These are phyloP conservation scores for Aphelocoma californica DNA, from an alignment of 2,797 vertebrate species.

Conservation along the genomic window DNA sequence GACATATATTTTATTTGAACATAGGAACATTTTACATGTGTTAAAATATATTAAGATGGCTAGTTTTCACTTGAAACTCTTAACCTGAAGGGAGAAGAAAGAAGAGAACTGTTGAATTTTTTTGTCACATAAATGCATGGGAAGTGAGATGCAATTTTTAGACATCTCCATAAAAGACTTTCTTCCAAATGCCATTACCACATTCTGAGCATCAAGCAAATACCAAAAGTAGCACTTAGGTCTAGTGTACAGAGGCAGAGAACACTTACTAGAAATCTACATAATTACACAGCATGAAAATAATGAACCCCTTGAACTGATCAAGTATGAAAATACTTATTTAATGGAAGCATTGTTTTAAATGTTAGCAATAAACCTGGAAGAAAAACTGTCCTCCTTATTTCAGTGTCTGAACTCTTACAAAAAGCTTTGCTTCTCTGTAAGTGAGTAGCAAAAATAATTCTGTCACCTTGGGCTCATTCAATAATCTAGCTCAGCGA, in stretches of 20 bases:
- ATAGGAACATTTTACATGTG: not conserved
- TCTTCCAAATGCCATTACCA: not conserved
- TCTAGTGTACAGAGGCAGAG: not conserved
- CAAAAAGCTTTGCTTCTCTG: not conserved
- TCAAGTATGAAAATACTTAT: conserved; percentile 14
- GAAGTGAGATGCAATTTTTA: conserved; percentile 10
- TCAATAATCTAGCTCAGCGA: conserved; percentile 24
- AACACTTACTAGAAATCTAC: not conserved
- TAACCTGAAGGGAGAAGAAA: not conserved
- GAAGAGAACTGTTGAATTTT: not conserved
- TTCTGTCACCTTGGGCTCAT: conserved; percentile 30
- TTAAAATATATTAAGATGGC: not conserved
- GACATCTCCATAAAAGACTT: not conserved
- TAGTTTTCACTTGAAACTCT: not conserved
- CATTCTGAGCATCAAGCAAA: not conserved
- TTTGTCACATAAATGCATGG: not conserved
- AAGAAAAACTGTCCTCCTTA: not conserved
- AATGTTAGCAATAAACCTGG: conserved; percentile 23
- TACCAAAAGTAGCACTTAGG: not conserved
- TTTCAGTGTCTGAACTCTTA: not conserved
- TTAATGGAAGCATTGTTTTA: conserved; percentile 34
- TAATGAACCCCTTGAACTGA: conserved; percentile 22
- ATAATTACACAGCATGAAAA: conserved; percentile 36
- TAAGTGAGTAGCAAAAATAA: conserved; percentile 45
- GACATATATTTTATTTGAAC: not conserved